A percentile compares a stretch with the other conserved stretches of the same genome.
Conservation (phyloP, 2,888 invertebrate genomes). For the Drosophila lutescens region DNA sequence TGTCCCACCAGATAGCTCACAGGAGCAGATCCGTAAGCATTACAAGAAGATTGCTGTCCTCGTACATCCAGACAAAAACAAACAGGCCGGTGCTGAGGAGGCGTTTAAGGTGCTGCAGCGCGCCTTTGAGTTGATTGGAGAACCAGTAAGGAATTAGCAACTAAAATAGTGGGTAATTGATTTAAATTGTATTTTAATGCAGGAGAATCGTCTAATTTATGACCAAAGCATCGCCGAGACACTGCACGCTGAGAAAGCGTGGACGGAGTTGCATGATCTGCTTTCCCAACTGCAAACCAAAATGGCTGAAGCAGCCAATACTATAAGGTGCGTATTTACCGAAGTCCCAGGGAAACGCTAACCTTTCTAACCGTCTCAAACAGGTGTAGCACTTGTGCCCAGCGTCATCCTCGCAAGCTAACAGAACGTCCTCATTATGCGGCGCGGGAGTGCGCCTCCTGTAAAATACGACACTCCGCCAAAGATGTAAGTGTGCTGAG, state of each 20-base stretch:
- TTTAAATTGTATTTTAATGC: conserved; percentile 42
- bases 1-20: conserved; percentile 93
- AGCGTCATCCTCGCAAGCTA: conserved; percentile 93
- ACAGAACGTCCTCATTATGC: conserved; percentile 95
- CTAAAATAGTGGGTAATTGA: background rate
- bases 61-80: conserved; percentile 98
- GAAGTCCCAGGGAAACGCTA: background rate
- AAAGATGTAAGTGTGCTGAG: conserved; percentile 87
- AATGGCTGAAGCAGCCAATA: conserved; percentile 97
- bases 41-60: conserved; percentile 96
- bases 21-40: conserved; percentile 97
- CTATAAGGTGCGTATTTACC: conserved; percentile 87
- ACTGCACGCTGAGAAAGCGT: conserved; percentile 93
- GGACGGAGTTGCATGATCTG: conserved; percentile 94
- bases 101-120: conserved; percentile 98
- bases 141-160: conserved; percentile 87
- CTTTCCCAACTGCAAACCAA: conserved; percentile 95
- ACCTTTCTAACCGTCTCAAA: background rate
- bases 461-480: conserved; percentile 95
- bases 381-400: conserved; percentile 96
- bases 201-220: conserved; percentile 91
- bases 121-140: conserved; percentile 97
- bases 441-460: conserved; percentile 94
- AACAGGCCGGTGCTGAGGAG: conserved; percentile 97
- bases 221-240: conserved; percentile 90